These are phyloP conservation scores for Microcebus griseorufus DNA, from an alignment of 2,113 vertebrate species.

Conservation along the genomic window DNA sequence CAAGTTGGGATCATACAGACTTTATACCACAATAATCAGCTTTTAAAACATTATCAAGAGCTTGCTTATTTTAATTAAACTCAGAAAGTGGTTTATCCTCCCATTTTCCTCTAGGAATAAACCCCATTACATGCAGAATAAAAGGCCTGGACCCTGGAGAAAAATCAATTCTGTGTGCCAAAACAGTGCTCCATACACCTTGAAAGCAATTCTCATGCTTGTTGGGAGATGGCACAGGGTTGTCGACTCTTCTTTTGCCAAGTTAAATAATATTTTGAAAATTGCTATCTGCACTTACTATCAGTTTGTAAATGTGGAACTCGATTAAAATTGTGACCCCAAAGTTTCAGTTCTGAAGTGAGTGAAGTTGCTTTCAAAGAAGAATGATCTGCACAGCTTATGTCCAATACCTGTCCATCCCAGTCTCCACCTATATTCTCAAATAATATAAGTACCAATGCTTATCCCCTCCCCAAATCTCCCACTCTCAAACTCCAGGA, in stretches of 20 bases:
- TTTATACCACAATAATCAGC: background rate
- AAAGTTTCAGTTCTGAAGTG: background rate
- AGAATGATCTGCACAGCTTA: background rate
- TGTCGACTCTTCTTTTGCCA: background rate
- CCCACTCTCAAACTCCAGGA: background rate
- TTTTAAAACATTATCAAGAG: slow-evolving; percentile 23
- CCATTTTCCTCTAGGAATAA: background rate
- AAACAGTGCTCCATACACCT: background rate
- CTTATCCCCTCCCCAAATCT: background rate
- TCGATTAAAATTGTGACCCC: fast-evolving
- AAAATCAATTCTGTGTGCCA: background rate
- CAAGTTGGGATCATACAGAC: background rate
- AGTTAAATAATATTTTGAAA: background rate
- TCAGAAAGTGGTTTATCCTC: background rate
- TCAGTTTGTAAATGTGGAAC: background rate
- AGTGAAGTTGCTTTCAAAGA: background rate
- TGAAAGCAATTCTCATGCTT: background rate
- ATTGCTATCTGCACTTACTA: background rate
- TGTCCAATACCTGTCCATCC: too few relatives aligned
- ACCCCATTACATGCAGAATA: background rate
- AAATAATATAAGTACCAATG: background rate
- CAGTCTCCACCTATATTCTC: background rate
- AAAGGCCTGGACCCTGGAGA: background rate
- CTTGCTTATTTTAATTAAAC: background rate
- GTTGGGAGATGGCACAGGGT: background rate